These are phyloP conservation scores for Heliconius eleuchia DNA, from an alignment of 1,140 invertebrate species.

Conservation along the genomic window DNA sequence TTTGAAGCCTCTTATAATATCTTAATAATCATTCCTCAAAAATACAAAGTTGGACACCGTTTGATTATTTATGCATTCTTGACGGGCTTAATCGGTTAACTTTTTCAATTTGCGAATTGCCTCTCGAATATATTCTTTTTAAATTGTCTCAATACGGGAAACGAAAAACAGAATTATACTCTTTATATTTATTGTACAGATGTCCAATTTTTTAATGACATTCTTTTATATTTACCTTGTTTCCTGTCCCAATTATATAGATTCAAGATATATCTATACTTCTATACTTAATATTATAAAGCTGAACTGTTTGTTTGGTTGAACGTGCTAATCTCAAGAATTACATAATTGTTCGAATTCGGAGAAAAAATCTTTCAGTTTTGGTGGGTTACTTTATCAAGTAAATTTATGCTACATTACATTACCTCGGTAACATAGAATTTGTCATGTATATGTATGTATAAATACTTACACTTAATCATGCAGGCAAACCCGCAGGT, in stretches of 20 bases:
- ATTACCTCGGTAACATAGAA: too few species aligned
- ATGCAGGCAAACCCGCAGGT: too few species aligned
- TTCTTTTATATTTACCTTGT: neutral
- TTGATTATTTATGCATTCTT: constrained; percentile 30
- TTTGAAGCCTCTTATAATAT: neutral
- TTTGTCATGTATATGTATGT: too few species aligned
- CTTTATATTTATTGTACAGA: neutral
- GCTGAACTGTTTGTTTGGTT: too few species aligned
- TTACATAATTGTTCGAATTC: too few species aligned
- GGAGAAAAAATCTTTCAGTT: too few species aligned
- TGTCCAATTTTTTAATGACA: neutral
- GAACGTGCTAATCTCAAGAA: too few species aligned
- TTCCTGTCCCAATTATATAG: too few species aligned
- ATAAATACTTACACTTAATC: too few species aligned
- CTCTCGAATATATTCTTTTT: constrained; percentile 22
- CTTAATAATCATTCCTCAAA: constrained; percentile 6
- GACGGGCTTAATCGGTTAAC: constrained; percentile 16
- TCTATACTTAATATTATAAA: too few species aligned
- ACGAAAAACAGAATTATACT: constrained; percentile 10
- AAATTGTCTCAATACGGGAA: constrained; percentile 22
- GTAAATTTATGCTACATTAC: too few species aligned
- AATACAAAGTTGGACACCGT: constrained; percentile 16
- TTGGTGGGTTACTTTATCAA: too few species aligned
- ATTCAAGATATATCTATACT: neutral
- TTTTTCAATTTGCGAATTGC: constrained; percentile 23